phyloP scores from a whole-genome alignment of 2,888 invertebrate species.

The Mermis nigrescens region DNA sequence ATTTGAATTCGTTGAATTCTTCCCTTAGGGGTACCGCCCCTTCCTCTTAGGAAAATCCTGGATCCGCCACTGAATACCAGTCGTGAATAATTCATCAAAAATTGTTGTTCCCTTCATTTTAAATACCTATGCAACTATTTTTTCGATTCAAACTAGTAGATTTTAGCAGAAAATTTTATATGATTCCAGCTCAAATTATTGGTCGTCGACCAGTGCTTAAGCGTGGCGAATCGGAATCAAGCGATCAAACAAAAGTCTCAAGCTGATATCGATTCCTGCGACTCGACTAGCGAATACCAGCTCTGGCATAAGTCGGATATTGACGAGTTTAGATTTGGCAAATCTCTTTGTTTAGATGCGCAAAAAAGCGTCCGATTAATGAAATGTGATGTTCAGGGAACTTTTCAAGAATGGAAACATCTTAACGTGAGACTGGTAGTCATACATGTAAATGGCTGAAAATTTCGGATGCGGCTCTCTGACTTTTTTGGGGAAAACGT shows the following conservation, averaged over 20 bases:
- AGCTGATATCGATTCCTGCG: conserved; percentile 11
- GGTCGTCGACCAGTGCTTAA: conserved; percentile 13
- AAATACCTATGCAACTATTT: too few relatives aligned
- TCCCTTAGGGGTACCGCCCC: too few relatives aligned
- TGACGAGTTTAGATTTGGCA: conserved; percentile 59
- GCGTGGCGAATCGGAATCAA: conserved; percentile 10
- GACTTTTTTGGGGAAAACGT: not conserved
- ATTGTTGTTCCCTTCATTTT: too few relatives aligned
- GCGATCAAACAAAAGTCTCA: conserved; percentile 7
- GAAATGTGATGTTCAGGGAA: conserved; percentile 79
- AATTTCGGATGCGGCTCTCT: not conserved
- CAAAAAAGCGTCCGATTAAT: conserved; percentile 50
- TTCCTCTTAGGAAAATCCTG: too few relatives aligned
- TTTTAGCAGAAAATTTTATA: too few relatives aligned
- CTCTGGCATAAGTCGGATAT: conserved; percentile 67
- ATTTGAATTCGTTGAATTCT: too few relatives aligned
- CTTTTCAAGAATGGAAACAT: conserved; percentile 79
- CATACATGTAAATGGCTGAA: not conserved
- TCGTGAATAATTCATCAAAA: too few relatives aligned
- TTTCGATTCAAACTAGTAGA: too few relatives aligned
- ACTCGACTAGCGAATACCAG: conserved; percentile 34
- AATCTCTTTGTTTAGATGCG: conserved; percentile 52
- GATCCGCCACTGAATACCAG: too few relatives aligned
- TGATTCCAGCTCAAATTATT: conserved; percentile 18
- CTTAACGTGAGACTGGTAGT: conserved; percentile 11